phyloP scores from a whole-genome alignment of 2,113 vertebrate genomes.

The Lathamus discolor region DNA sequence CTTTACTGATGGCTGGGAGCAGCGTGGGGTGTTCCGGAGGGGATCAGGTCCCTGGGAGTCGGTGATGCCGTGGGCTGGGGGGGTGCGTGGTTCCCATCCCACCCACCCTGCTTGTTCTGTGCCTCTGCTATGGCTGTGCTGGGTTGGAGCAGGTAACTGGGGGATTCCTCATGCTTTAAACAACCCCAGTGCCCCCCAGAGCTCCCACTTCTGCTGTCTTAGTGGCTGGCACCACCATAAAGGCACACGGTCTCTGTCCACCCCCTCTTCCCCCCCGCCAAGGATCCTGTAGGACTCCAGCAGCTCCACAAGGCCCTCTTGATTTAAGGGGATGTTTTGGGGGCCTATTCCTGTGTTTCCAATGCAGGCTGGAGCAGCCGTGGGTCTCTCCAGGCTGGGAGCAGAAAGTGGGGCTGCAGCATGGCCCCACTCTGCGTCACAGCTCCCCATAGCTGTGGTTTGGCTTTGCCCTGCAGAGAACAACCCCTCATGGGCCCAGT shows the following conservation, averaged over 20 bases:
- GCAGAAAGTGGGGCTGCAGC: not conserved
- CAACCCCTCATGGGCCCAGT: accelerated
- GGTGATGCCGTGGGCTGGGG: not conserved
- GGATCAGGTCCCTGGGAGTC: accelerated
- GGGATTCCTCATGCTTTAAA: not conserved
- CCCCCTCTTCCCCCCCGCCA: no score
- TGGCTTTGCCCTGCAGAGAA: not conserved
- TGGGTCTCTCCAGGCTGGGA: not conserved
- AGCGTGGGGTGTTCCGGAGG: accelerated
- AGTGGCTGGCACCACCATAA: not conserved
- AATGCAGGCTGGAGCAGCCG: not conserved
- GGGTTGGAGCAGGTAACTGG: not conserved
- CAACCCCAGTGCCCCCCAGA: not conserved
- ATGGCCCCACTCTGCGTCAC: not conserved
- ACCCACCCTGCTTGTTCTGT: not conserved
- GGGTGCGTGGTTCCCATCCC: not conserved
- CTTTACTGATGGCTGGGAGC: not conserved
- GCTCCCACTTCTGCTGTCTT: not conserved
- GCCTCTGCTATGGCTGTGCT: accelerated
- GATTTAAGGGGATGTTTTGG: not conserved
- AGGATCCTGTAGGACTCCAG: not conserved
- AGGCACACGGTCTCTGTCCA: not conserved
- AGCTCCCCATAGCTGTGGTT: accelerated
- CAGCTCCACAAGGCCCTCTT: not conserved
- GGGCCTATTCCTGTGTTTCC: not conserved